phyloP scores from a whole-genome alignment of 2,888 invertebrate genomes.

The Iphiclides podalirius region DNA sequence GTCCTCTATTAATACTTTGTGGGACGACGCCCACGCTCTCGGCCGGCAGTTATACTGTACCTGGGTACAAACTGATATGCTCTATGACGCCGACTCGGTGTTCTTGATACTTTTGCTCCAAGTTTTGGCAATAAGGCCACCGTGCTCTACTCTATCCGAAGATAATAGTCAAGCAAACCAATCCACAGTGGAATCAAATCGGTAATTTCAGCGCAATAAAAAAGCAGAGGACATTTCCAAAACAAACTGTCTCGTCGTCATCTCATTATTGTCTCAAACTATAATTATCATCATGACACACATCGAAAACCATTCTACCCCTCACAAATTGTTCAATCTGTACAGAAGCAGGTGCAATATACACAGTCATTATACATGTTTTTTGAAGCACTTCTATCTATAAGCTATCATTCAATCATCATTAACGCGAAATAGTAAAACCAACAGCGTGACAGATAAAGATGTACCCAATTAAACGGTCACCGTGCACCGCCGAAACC shows the following conservation, averaged over 20 bases:
- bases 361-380: neutral
- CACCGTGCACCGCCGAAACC: slow-evolving; percentile 7
- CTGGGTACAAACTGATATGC: neutral
- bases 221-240: too few relatives aligned
- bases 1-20: neutral
- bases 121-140: too few relatives aligned
- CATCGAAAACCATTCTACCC: too few relatives aligned
- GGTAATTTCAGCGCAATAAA: too few relatives aligned
- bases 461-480: slow-evolving; percentile 35
- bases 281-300: too few relatives aligned
- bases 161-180: too few relatives aligned
- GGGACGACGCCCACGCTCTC: neutral
- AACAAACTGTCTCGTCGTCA: too few relatives aligned
- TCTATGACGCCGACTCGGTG: too few relatives aligned
- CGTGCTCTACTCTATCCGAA: too few relatives aligned
- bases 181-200: too few relatives aligned
- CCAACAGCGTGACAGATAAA: slow-evolving; percentile 47
- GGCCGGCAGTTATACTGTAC: neutral
- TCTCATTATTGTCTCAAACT: too few relatives aligned
- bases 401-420: slow-evolving; percentile 20
- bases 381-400: neutral
- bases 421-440: slow-evolving; percentile 23
- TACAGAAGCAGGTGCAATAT: slow-evolving; percentile 12
- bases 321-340: neutral
- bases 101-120: too few relatives aligned